phyloP scores from a whole-genome alignment of 2,113 vertebrate species.

The Seriola quinqueradiata region DNA sequence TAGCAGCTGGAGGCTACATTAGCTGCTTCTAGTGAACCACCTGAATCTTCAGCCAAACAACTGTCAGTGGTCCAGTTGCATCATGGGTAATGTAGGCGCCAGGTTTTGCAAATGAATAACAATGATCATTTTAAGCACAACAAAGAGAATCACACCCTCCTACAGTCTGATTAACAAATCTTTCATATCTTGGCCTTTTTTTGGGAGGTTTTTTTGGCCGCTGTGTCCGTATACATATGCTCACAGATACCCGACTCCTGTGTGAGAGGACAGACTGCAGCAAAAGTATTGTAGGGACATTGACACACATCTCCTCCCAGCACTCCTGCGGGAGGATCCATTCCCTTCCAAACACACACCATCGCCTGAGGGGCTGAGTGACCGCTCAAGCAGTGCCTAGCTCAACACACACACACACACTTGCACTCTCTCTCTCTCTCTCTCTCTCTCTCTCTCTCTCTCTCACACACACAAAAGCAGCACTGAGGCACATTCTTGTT shows the following conservation, averaged over 20 bases:
- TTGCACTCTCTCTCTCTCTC: too few species aligned
- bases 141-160: not conserved
- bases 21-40: not conserved
- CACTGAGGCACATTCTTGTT: conserved; percentile 41
- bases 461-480: conserved; percentile 38
- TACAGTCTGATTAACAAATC: not conserved
- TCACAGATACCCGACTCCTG: conserved; percentile 27
- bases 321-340: conserved; percentile 83
- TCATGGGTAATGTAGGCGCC: conserved; percentile 35
- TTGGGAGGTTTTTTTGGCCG: not conserved
- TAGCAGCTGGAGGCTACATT: conserved; percentile 1
- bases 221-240: not conserved
- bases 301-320: conserved; percentile 70
- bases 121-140: not conserved
- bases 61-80: conserved; percentile 11
- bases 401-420: conserved; percentile 51
- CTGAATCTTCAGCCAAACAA: conserved; percentile 1
- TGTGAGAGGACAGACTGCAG: conserved; percentile 75
- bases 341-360: conserved; percentile 82
- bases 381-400: conserved; percentile 81
- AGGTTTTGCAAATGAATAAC: not conserved
- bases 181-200: not conserved
- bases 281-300: conserved; percentile 70
- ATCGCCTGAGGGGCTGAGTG: conserved; percentile 84
- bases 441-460: not conserved